These are phyloP conservation scores for Cylas formicarius DNA, from an alignment of 1,140 invertebrate genomes.

Conservation along the genomic window DNA sequence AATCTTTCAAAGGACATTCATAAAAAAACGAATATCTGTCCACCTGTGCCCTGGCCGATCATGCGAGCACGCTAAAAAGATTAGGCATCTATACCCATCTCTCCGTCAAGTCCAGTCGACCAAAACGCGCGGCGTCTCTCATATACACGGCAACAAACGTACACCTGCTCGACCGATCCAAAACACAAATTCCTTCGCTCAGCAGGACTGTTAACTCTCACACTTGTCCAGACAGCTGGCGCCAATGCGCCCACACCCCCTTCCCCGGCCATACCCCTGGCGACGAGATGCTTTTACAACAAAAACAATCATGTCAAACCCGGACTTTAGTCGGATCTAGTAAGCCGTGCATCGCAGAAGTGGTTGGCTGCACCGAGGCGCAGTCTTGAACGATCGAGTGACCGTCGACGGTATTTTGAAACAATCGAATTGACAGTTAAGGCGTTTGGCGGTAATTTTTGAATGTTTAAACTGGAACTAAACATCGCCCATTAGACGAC, in stretches of 20 bases:
- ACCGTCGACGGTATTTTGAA: background rate
- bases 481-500: no score
- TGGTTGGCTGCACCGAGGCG: background rate
- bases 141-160: no score
- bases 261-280: constrained; percentile 10
- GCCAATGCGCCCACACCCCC: constrained; percentile 18
- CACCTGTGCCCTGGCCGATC: no score
- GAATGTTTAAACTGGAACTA: no score
- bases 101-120: no score
- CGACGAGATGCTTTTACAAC: constrained; percentile 21
- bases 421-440: background rate
- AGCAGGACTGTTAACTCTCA: constrained; percentile 28
- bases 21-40: no score
- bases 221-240: constrained; percentile 32
- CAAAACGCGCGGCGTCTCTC: no score
- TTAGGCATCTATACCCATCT: no score
- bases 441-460: no score
- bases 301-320: constrained; percentile 29
- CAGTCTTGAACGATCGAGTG: background rate
- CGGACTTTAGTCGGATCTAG: constrained; percentile 15
- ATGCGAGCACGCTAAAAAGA: no score
- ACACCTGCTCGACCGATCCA: constrained; percentile 21
- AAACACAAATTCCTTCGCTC: constrained; percentile 25
- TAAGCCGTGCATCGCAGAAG: background rate
- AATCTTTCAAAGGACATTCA: no score